These are phyloP conservation scores for Drosophila kanapiae DNA, from an alignment of 1,140 invertebrate genomes.

Conservation along the genomic window DNA sequence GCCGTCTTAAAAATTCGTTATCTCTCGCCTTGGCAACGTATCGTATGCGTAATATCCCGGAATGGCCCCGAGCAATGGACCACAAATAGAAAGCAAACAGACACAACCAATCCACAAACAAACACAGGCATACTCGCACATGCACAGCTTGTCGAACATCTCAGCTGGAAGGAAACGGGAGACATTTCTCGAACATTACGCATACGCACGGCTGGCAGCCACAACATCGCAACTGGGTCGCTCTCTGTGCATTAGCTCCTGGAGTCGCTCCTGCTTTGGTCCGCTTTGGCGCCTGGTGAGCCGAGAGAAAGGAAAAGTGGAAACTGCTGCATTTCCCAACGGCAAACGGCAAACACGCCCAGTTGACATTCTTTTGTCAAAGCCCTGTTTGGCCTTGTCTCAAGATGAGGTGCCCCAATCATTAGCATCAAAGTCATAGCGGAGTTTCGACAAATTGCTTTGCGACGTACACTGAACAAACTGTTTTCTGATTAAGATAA, in stretches of 20 bases:
- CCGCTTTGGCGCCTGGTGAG: slow-evolving; percentile 7
- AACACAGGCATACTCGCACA: background rate
- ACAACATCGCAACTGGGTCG: slow-evolving; percentile 49
- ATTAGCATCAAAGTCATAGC: slow-evolving; percentile 26
- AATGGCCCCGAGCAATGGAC: slow-evolving; percentile 27
- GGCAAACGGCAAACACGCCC: slow-evolving; percentile 7
- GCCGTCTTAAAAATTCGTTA: slow-evolving; percentile 17
- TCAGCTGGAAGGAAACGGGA: slow-evolving; percentile 26
- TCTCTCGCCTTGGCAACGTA: slow-evolving; percentile 24
- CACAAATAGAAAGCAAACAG: slow-evolving; percentile 48
- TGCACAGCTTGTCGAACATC: slow-evolving; percentile 36
- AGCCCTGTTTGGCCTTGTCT: slow-evolving; percentile 17
- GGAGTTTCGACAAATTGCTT: slow-evolving; percentile 22
- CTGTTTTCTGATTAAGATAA: background rate
- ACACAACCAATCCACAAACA: slow-evolving; percentile 1
- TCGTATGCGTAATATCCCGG: slow-evolving; percentile 31
- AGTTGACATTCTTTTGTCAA: slow-evolving; percentile 34
- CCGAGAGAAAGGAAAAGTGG: slow-evolving; percentile 17
- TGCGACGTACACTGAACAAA: background rate
- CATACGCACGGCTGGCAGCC: slow-evolving; percentile 64
- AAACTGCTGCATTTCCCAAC: slow-evolving; percentile 10
- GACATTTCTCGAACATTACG: slow-evolving; percentile 60
- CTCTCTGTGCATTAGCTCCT: slow-evolving; percentile 14
- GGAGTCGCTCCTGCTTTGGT: slow-evolving; percentile 5
- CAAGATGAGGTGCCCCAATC: slow-evolving; percentile 16